These are phyloP conservation scores for Pharmacophagus antenor DNA, from an alignment of 2,888 invertebrate species.

Conservation along the genomic window DNA sequence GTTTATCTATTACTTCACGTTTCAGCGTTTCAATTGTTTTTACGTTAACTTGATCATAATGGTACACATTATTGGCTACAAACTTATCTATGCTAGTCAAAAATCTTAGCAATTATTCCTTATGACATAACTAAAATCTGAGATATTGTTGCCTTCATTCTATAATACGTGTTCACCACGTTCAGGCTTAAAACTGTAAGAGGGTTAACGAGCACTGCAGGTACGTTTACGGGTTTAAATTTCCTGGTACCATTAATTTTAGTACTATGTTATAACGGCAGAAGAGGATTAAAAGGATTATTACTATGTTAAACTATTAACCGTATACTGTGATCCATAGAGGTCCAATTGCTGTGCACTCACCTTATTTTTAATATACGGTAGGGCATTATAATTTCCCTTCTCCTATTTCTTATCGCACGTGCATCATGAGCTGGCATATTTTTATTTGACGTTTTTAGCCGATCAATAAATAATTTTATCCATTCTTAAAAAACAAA, in stretches of 20 bases:
- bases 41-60: too few species aligned
- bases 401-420: background rate
- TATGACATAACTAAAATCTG: background rate
- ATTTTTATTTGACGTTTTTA: background rate
- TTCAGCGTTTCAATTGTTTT: too few species aligned
- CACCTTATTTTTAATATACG: background rate
- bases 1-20: too few species aligned
- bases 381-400: background rate
- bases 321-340: background rate
- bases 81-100: too few species aligned
- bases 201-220: constrained; percentile 14
- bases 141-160: background rate
- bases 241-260: constrained; percentile 12
- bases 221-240: constrained; percentile 10
- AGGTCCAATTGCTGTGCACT: background rate
- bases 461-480: background rate
- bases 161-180: background rate
- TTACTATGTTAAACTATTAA: constrained; percentile 1
- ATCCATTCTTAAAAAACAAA: background rate
- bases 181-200: constrained; percentile 1
- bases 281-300: constrained; percentile 2
- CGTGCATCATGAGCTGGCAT: background rate
- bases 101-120: too few species aligned
- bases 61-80: too few species aligned
- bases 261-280: background rate